Evolutionary conservation across 2,797 vertebrate species (phyloP).

Genomic region (Nyctalus aviator): DNA sequence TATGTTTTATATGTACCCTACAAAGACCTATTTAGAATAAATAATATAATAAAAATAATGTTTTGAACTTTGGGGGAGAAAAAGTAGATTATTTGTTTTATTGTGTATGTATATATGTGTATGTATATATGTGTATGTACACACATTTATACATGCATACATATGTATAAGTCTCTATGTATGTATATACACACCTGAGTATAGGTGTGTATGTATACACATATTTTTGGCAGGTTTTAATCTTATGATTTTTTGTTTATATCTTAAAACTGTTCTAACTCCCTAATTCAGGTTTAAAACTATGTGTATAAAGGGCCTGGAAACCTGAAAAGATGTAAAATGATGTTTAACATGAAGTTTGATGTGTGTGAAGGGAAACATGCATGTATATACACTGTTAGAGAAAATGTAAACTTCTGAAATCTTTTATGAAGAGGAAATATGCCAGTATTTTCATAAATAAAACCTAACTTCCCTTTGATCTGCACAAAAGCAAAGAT

Average conservation of each 20-base stretch:
- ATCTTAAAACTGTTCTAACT: neutral
- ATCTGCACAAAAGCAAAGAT: neutral
- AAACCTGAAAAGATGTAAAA: constrained; percentile 41
- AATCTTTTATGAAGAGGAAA: neutral
- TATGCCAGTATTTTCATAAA: neutral
- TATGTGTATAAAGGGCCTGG: neutral
- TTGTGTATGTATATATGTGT: neutral
- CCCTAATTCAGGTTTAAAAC: neutral
- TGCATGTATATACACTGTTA: neutral
- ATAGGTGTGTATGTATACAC: neutral
- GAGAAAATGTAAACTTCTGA: neutral
- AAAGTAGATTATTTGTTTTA: neutral
- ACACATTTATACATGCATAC: neutral
- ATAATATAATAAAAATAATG: neutral
- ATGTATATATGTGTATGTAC: neutral
- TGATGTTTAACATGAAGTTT: neutral
- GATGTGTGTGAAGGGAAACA: neutral
- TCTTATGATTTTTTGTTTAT: neutral
- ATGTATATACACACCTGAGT: neutral
- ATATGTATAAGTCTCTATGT: neutral
- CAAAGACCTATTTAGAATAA: neutral
- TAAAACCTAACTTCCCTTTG: neutral
- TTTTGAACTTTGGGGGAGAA: neutral
- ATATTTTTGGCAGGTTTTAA: constrained; percentile 10
- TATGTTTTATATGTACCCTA: neutral